A percentile compares a stretch with the other conserved stretches of the same genome.
These are phyloP conservation scores for Luscinia luscinia DNA, from an alignment of 2,797 vertebrate species.

Conservation along the genomic window DNA sequence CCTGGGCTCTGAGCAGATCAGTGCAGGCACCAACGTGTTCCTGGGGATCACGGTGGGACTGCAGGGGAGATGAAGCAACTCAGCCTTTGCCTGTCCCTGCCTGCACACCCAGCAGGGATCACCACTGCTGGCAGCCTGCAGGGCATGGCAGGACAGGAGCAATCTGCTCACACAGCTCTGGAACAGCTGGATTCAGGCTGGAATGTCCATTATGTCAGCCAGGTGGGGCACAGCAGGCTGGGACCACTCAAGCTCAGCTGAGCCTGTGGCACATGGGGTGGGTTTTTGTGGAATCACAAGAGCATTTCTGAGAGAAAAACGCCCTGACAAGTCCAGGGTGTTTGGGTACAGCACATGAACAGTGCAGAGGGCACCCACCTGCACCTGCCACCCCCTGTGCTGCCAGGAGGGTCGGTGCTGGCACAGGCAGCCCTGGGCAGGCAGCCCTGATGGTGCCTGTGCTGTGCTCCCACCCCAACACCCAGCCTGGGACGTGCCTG, in stretches of 20 bases:
- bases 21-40: neutral
- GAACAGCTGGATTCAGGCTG: rapidly evolving
- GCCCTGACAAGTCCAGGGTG: rapidly evolving
- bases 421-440: neutral
- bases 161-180: neutral
- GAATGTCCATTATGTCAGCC: rapidly evolving
- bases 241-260: neutral
- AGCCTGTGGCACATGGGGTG: rapidly evolving
- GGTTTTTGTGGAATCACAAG: too few relatives aligned
- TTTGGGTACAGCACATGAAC: rapidly evolving
- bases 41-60: rapidly evolving
- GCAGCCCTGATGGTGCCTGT: neutral
- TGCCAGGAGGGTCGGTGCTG: rapidly evolving
- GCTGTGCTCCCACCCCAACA: neutral
- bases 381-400: rapidly evolving
- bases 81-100: neutral
- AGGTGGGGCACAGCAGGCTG: rapidly evolving
- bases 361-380: neutral
- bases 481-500: neutral
- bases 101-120: rapidly evolving
- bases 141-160: neutral
- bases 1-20: neutral
- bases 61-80: neutral
- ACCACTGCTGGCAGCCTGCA: rapidly evolving
- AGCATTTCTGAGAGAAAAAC: rapidly evolving